Evolutionary conservation across 2,113 vertebrate genomes (phyloP).

Genomic region (Oceanodroma tethys): DNA sequence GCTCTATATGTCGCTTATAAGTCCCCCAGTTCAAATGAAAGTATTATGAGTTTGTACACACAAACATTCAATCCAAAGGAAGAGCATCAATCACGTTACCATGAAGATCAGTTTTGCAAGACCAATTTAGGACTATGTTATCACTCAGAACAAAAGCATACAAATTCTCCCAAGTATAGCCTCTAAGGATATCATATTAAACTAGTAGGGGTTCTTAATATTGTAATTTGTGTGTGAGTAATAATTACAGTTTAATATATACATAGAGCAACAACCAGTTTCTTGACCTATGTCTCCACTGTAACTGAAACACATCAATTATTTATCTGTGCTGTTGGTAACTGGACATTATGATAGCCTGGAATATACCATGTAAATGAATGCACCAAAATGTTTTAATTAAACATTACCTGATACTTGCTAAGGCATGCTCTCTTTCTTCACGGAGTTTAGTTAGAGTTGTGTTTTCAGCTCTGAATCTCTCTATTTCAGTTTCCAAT

Average conservation of each 20-base stretch:
- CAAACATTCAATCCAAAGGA: not conserved
- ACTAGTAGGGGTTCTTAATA: not conserved
- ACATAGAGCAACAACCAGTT: not conserved
- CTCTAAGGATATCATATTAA: not conserved
- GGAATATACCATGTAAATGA: not conserved
- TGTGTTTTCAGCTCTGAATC: constrained; percentile 88
- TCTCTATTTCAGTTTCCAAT: constrained; percentile 90
- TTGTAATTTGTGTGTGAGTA: not conserved
- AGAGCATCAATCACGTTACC: not conserved
- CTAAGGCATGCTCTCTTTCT: constrained; percentile 80
- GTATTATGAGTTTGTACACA: not conserved
- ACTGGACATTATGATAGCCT: not conserved
- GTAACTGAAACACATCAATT: not conserved
- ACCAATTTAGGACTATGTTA: not conserved
- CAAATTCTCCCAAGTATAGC: not conserved
- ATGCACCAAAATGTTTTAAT: not conserved
- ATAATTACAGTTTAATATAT: not conserved
- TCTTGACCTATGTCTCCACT: not conserved
- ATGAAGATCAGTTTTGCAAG: not conserved
- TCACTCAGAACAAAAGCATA: not conserved
- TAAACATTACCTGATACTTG: constrained; percentile 79
- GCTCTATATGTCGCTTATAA: not conserved
- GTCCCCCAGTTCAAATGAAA: not conserved
- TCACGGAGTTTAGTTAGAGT: constrained; percentile 80
- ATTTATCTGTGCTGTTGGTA: not conserved